A percentile compares a stretch with the other conserved stretches of the same genome.
These are phyloP conservation scores for Sebastes diaconus DNA, from an alignment of 2,797 vertebrate genomes.

Conservation along the genomic window DNA sequence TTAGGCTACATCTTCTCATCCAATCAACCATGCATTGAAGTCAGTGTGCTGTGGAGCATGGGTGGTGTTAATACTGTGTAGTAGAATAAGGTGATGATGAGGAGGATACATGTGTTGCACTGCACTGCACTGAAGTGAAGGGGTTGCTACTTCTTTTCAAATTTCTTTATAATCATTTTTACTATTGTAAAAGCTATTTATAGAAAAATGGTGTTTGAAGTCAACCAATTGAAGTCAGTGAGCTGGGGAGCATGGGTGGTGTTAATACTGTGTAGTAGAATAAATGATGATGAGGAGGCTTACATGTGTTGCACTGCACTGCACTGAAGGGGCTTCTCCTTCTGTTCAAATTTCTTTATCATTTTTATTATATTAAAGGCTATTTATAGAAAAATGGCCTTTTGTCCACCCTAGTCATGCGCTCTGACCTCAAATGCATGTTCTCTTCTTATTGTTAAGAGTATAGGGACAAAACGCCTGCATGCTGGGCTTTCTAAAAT, in stretches of 20 bases:
- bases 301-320: constrained; percentile 57
- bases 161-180: not conserved
- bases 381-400: constrained; percentile 40
- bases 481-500: constrained; percentile 49
- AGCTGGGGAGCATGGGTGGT: not conserved
- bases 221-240: constrained; percentile 34
- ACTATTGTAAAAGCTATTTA: constrained; percentile 45
- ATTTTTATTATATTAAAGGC: constrained; percentile 27
- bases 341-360: constrained; percentile 18
- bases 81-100: constrained; percentile 65
- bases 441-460: not conserved
- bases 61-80: constrained; percentile 50
- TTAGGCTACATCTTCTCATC: constrained; percentile 33
- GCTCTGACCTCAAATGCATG: constrained; percentile 17
- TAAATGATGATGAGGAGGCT: constrained; percentile 54
- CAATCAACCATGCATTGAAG: constrained; percentile 41
- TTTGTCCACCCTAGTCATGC: constrained; percentile 21
- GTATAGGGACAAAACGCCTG: constrained; percentile 7
- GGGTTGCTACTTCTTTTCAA: constrained; percentile 7
- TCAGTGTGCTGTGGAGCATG: constrained; percentile 13
- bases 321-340: constrained; percentile 1
- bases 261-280: constrained; percentile 63
- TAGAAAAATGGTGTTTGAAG: constrained; percentile 10
- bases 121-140: constrained; percentile 15
- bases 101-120: constrained; percentile 64